Evolutionary conservation across 2,888 invertebrate genomes (phyloP), one percentile per base, ranked within the genome.

Genomic region (Tinea semifulvella): DNA sequence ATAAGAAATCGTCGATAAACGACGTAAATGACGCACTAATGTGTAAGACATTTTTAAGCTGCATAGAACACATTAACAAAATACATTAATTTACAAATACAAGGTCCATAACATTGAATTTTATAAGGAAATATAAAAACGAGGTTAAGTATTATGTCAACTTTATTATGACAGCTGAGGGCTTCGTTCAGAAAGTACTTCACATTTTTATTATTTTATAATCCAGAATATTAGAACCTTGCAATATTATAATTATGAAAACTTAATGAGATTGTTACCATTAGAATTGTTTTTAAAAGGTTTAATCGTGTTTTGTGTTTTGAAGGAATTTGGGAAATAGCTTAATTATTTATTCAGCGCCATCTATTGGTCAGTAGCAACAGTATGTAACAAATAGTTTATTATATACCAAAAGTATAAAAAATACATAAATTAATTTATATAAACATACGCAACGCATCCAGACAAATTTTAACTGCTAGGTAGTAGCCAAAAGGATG

Each of bases 1-100:
- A 47, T 68, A 67, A 6, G 67, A 56, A 54, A 74, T 53, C 40
- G 65, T 46, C 44, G 63, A 63, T 42, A 68, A 65, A 39, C 68
- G 73, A 46, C 79, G 73, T 52, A 79, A 65, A 55, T 74, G 66
- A 45, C 73, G 69, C 46, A 73, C 63, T 48, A 76, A 53, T 31
- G 74, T 58, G 49, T 77, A 80, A 45, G 75, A 66, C 79, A 80
- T 80, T 45, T 42, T 42, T 16, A 26, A 42, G 13, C 14, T 19
- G 13, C 8, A 3, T 40, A 14, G 3, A 40, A 40, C 11, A 14
- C 40, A n/a, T 38, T 11, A 22, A 40, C 3, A 18, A 20, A 25
- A 2, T 25, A 22, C 5, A 40, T 22, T 25, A 22, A 25, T 40
- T 22, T 19, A 40, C 2, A 22, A 40, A 14, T 22, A 22, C 38